Evolutionary conservation across 1,140 invertebrate genomes (phyloP).

Genomic region (Megalonaias nervosa): DNA sequence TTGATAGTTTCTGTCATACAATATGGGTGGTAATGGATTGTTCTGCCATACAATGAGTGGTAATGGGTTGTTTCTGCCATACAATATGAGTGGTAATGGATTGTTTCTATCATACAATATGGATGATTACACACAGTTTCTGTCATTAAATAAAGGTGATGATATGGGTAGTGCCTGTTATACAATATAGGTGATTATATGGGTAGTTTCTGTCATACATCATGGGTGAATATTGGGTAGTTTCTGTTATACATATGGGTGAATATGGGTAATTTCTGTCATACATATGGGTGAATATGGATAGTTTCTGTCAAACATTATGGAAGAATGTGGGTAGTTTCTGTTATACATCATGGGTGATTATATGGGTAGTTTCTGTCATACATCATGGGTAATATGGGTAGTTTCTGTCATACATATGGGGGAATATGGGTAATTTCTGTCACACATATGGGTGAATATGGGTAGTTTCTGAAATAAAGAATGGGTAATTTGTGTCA

Average conservation of each 20-base stretch:
- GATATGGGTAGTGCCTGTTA: background rate
- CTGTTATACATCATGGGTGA: no score
- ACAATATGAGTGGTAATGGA: background rate
- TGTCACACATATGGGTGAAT: no score
- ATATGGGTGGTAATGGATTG: background rate
- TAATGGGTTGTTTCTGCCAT: background rate
- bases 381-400: no score
- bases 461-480: no score
- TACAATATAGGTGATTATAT: background rate
- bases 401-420: background rate
- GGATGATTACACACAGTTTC: no score
- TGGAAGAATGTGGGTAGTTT: background rate
- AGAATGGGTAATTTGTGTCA: background rate
- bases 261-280: no score
- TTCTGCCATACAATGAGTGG: background rate
- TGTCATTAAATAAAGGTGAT: no score
- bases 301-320: background rate
- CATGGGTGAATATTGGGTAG: no score
- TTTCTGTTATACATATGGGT: background rate
- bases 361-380: background rate
- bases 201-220: background rate
- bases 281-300: no score
- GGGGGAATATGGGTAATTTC: no score
- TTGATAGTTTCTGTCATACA: background rate
- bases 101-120: background rate